These are phyloP conservation scores for Scaptomyza graminum DNA, from an alignment of 1,140 invertebrate genomes.

Conservation along the genomic window DNA sequence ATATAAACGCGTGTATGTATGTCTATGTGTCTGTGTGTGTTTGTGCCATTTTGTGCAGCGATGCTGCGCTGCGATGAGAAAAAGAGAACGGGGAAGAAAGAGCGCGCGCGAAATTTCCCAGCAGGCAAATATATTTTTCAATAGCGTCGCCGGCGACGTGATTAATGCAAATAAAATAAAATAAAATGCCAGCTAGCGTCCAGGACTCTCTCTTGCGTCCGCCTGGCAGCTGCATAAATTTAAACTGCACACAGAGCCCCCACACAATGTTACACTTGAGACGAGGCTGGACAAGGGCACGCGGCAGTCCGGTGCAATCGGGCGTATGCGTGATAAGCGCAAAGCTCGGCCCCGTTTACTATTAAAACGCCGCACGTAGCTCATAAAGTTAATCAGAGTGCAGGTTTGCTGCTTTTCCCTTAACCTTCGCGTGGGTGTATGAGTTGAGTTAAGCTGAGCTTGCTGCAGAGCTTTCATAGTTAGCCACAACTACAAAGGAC, in stretches of 20 bases:
- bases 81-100: conserved; percentile 1
- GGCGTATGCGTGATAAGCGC: conserved; percentile 63
- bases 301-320: conserved; percentile 29
- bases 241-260: conserved; percentile 56
- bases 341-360: conserved; percentile 45
- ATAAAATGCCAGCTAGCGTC: conserved; percentile 53
- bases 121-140: conserved; percentile 82
- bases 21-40: neutral
- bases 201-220: conserved; percentile 30
- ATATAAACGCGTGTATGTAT: neutral
- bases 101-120: conserved; percentile 74
- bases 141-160: conserved; percentile 78
- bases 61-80: conserved; percentile 11
- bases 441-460: neutral
- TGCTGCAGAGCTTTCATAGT: conserved; percentile 32
- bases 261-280: conserved; percentile 77
- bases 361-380: conserved; percentile 76
- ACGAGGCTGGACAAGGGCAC: conserved; percentile 42
- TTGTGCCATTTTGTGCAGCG: conserved; percentile 26
- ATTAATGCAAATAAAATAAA: conserved; percentile 83
- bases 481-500: conserved; percentile 67
- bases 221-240: conserved; percentile 69
- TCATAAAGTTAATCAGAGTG: conserved; percentile 78
- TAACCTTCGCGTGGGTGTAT: neutral
- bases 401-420: conserved; percentile 14